phyloP scores from a whole-genome alignment of 2,113 vertebrate genomes.

The Hirundichthys speculiger region DNA sequence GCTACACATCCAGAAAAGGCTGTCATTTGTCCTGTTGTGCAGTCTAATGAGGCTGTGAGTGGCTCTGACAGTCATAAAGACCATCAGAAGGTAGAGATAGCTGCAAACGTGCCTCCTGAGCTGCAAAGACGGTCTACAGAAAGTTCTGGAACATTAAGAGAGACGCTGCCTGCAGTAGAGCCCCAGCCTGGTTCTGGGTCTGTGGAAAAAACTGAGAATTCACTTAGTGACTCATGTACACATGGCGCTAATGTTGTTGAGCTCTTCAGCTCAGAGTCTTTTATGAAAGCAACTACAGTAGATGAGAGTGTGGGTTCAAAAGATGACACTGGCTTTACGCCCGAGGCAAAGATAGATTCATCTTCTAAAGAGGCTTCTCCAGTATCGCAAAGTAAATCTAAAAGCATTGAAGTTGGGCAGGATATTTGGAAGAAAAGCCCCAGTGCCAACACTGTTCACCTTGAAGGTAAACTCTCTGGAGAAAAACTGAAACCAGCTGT shows the following conservation, averaged over 20 bases:
- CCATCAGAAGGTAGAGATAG: background rate
- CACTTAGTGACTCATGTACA: slow-evolving; percentile 60
- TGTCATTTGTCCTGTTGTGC: background rate
- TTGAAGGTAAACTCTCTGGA: slow-evolving; percentile 17
- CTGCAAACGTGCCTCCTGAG: slow-evolving; percentile 25
- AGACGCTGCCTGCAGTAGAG: slow-evolving; percentile 17
- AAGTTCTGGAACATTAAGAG: slow-evolving; percentile 29
- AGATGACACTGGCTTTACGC: slow-evolving; percentile 12
- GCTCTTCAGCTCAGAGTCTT: slow-evolving; percentile 19
- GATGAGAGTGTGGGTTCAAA: slow-evolving; percentile 25
- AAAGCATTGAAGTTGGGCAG: background rate
- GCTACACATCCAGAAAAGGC: slow-evolving; percentile 20
- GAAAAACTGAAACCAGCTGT: background rate
- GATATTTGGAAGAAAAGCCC: background rate
- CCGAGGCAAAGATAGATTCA: background rate
- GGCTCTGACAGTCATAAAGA: slow-evolving; percentile 21
- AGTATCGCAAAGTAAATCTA: slow-evolving; percentile 20
- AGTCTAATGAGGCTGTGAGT: slow-evolving; percentile 40
- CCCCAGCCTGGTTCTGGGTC: slow-evolving; percentile 43
- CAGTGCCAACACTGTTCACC: slow-evolving; percentile 8
- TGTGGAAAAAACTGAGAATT: slow-evolving; percentile 57
- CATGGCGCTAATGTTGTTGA: slow-evolving; percentile 50
- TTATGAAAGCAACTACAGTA: slow-evolving; percentile 24
- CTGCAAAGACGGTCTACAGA: slow-evolving; percentile 22
- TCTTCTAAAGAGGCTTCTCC: slow-evolving; percentile 4